Percentiles rank a stretch among this genome's conserved stretches.
Conservation (phyloP, 2,797 vertebrate genomes). For the Carapus acus region DNA sequence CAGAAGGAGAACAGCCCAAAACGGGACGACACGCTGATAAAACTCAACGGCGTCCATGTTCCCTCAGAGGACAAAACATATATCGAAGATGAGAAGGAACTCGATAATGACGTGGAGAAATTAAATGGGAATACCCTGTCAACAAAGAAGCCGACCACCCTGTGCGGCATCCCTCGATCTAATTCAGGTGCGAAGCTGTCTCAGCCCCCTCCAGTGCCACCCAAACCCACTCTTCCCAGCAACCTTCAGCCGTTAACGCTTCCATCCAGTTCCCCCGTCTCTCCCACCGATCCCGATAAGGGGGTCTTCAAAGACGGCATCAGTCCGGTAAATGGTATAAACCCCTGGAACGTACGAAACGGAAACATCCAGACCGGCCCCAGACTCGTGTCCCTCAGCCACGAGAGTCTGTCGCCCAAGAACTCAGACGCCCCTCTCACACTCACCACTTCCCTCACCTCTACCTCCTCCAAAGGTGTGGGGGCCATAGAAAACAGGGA, state of each 20-base stretch:
- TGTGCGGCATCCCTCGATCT: conserved; percentile 43
- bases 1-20: conserved; percentile 42
- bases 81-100: conserved; percentile 34
- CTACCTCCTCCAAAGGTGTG: conserved; percentile 55
- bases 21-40: conserved; percentile 34
- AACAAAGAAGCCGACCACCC: conserved; percentile 35
- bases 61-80: conserved; percentile 43
- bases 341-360: conserved; percentile 71
- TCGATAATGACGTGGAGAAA: conserved; percentile 28
- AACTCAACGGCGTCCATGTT: conserved; percentile 38
- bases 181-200: conserved; percentile 61
- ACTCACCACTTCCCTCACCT: conserved; percentile 63
- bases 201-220: conserved; percentile 63
- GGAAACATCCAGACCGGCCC: conserved; percentile 63
- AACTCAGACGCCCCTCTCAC: conserved; percentile 63
- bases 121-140: conserved; percentile 28
- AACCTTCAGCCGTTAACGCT: conserved; percentile 60
- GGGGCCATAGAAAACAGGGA: conserved; percentile 61
- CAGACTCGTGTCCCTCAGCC: conserved; percentile 74
- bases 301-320: conserved; percentile 54
- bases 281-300: conserved; percentile 63
- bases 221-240: conserved; percentile 58
- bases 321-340: conserved; percentile 64
- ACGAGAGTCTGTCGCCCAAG: conserved; percentile 75
- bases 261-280: conserved; percentile 63